Conservation (phyloP, 2,113 vertebrate species). For the Miniopterus natalensis region DNA sequence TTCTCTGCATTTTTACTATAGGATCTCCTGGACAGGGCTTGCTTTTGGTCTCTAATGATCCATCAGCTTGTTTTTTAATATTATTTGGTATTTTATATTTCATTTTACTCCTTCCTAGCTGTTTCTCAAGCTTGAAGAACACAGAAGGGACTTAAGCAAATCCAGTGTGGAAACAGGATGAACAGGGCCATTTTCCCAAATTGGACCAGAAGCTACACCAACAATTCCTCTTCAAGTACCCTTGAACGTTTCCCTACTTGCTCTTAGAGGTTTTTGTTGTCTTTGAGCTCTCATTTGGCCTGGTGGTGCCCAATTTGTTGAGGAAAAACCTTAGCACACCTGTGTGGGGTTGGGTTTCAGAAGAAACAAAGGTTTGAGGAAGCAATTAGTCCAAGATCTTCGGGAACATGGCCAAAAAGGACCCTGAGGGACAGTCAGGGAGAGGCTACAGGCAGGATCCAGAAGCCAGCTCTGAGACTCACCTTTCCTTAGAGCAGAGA, state of each 20-base stretch:
- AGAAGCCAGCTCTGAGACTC: background rate
- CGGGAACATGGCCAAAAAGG: background rate
- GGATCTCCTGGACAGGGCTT: background rate
- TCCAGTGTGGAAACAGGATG: background rate
- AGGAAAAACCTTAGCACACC: background rate
- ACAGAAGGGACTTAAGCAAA: constrained; percentile 5
- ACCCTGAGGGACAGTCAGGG: background rate
- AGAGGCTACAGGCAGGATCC: background rate
- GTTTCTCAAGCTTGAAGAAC: constrained; percentile 3
- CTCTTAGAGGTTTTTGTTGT: background rate
- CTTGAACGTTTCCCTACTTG: background rate
- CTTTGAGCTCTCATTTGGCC: background rate
- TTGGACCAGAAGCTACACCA: background rate
- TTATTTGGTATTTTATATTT: background rate
- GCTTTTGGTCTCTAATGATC: background rate
- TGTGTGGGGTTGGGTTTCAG: background rate
- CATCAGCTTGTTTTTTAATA: background rate
- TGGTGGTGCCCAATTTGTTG: background rate
- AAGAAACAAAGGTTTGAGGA: background rate
- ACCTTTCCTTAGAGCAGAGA: background rate
- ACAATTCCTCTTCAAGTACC: background rate
- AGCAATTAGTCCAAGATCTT: background rate
- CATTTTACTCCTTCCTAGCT: background rate
- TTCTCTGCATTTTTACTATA: background rate
- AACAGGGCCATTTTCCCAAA: background rate